phyloP scores from a whole-genome alignment of 2,113 vertebrate genomes.

The Tichodroma muraria region DNA sequence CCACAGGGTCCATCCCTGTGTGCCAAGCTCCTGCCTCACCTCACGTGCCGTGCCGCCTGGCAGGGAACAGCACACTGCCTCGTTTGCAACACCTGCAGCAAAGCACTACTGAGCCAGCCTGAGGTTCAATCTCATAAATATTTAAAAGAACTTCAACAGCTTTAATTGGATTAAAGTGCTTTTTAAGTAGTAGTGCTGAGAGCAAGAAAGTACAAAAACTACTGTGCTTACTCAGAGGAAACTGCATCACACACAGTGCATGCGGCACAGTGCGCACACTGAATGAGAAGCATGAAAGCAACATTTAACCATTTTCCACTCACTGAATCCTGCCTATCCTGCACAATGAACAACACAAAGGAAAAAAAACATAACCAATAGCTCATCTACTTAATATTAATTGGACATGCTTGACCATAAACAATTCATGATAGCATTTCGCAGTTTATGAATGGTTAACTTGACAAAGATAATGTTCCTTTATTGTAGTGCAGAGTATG shows the following conservation, averaged over 20 bases:
- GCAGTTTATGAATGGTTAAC: not conserved
- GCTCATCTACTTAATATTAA: not conserved
- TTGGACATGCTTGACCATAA: not conserved
- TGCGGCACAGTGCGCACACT: not conserved
- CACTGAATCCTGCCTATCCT: not conserved
- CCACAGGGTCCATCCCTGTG: not conserved
- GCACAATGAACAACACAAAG: not conserved
- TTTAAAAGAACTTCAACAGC: not conserved
- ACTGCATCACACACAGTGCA: not conserved
- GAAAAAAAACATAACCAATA: not conserved
- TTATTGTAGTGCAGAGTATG: not conserved
- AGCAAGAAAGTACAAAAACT: not conserved
- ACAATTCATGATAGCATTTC: not conserved
- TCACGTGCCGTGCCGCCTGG: not conserved
- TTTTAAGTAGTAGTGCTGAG: not conserved
- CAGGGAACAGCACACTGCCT: not conserved
- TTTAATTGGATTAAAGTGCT: not conserved
- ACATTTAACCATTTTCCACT: not conserved
- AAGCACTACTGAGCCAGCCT: not conserved
- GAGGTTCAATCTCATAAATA: not conserved
- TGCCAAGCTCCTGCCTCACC: not conserved
- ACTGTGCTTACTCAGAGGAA: not conserved
- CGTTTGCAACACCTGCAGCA: not conserved
- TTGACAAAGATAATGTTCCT: not conserved
- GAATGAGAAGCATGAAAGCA: not conserved